These are phyloP conservation scores for Cephus pulcher DNA, from an alignment of 2,888 invertebrate genomes.

Conservation along the genomic window DNA sequence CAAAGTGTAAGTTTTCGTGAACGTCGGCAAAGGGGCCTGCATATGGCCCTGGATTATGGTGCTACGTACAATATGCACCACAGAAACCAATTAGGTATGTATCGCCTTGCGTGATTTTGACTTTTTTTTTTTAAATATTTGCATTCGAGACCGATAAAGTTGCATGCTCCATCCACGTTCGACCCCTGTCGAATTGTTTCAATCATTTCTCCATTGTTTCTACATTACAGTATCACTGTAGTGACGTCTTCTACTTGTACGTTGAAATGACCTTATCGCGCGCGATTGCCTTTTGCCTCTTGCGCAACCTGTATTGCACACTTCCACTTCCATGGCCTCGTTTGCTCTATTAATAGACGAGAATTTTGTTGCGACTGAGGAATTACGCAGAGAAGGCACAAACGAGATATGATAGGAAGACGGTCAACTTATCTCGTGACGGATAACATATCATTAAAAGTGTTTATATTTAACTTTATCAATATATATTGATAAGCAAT, in stretches of 20 bases:
- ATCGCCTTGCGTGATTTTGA: conserved; percentile 1
- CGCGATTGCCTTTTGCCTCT: neutral
- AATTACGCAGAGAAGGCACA: neutral
- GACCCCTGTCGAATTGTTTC: neutral
- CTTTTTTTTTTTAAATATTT: neutral
- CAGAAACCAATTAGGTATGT: conserved; percentile 61
- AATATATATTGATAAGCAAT: neutral
- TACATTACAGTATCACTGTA: neutral
- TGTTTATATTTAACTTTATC: neutral
- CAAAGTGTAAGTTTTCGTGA: conserved; percentile 18
- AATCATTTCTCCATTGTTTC: neutral
- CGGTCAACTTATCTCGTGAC: neutral
- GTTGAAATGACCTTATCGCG: neutral
- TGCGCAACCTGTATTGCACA: neutral
- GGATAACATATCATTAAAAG: neutral
- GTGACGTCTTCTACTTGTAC: neutral
- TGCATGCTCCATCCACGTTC: neutral
- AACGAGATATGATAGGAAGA: neutral
- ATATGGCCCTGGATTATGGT: conserved; percentile 63
- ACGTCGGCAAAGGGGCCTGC: conserved; percentile 39
- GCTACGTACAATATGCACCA: conserved; percentile 61
- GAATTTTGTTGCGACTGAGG: neutral
- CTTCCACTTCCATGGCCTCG: neutral
- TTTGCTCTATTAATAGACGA: neutral
- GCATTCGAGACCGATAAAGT: neutral